phyloP scores from a whole-genome alignment of 2,888 invertebrate species.

The Cinara cedri region DNA sequence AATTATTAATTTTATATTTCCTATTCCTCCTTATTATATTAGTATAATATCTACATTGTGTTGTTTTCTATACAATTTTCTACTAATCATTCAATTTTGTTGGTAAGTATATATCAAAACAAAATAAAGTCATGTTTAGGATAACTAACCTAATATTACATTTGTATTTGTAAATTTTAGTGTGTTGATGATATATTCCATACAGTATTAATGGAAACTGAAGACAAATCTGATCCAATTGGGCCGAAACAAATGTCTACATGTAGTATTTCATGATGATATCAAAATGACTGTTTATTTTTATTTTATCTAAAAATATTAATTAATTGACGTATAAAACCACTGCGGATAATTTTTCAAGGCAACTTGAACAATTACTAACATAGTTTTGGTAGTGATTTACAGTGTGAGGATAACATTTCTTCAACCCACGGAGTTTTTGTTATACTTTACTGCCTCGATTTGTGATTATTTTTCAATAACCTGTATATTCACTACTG shows the following conservation, averaged over 20 bases:
- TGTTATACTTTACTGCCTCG: too few relatives aligned
- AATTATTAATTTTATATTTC: background rate
- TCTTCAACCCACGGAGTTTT: too few relatives aligned
- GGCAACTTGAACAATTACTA: background rate
- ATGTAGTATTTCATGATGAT: constrained; percentile 75
- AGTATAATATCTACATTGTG: background rate
- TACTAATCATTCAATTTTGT: background rate
- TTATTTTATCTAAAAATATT: background rate
- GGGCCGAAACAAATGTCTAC: constrained; percentile 72
- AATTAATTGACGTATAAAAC: background rate
- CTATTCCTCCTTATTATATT: constrained; percentile 4
- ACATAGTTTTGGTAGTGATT: too few relatives aligned
- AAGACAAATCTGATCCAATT: constrained; percentile 91
- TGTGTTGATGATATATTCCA: constrained; percentile 93
- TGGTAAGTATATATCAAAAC: constrained; percentile 9
- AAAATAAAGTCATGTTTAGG: background rate
- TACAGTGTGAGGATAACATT: too few relatives aligned
- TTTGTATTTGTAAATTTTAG: constrained; percentile 67
- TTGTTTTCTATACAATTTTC: constrained; percentile 17
- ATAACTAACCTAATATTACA: background rate
- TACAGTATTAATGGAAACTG: constrained; percentile 86
- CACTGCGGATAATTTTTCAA: too few relatives aligned
- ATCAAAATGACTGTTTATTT: constrained; percentile 57
- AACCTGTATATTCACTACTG: too few relatives aligned
- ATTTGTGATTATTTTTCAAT: too few relatives aligned